Conservation (phyloP, 2,888 invertebrate genomes). For the Lymantria monacha region DNA sequence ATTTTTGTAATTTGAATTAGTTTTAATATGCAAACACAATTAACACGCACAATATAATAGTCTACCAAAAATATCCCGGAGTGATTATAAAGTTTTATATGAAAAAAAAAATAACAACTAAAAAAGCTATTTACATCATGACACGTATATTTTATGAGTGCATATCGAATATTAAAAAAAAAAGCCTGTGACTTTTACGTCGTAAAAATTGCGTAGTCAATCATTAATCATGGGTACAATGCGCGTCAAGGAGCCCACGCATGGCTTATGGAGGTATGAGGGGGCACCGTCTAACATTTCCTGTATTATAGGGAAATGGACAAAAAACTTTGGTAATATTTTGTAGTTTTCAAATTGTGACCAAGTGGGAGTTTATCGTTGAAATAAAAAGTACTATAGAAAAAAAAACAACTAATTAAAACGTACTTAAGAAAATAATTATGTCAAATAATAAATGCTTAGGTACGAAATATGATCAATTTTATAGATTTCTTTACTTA, state of each 20-base stretch:
- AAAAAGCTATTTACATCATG: conserved; percentile 28
- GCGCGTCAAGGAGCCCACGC: conserved; percentile 68
- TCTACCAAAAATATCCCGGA: background rate
- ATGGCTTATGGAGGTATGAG: conserved; percentile 59
- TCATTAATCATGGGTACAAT: conserved; percentile 78
- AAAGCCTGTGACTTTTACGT: conserved; percentile 48
- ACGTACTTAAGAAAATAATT: too few species aligned
- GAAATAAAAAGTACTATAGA: too few species aligned
- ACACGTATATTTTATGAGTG: conserved; percentile 33
- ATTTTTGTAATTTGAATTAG: too few species aligned
- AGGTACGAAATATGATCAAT: too few species aligned
- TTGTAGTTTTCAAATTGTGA: conserved; percentile 10
- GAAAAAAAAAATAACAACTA: conserved; percentile 24
- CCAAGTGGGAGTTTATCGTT: conserved; percentile 25
- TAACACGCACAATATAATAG: background rate
- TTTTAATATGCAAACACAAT: background rate
- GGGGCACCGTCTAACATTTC: conserved; percentile 50
- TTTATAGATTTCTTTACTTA: too few species aligned
- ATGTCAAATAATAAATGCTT: too few species aligned
- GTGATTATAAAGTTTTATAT: conserved; percentile 23
- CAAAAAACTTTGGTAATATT: conserved; percentile 53
- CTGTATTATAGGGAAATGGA: conserved; percentile 73
- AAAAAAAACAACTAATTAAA: too few species aligned
- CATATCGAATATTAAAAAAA: conserved; percentile 32
- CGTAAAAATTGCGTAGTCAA: conserved; percentile 68